Base-by-base conservation (phyloP, 1,140 invertebrate species). In the Drosophila ironensis region DNA sequence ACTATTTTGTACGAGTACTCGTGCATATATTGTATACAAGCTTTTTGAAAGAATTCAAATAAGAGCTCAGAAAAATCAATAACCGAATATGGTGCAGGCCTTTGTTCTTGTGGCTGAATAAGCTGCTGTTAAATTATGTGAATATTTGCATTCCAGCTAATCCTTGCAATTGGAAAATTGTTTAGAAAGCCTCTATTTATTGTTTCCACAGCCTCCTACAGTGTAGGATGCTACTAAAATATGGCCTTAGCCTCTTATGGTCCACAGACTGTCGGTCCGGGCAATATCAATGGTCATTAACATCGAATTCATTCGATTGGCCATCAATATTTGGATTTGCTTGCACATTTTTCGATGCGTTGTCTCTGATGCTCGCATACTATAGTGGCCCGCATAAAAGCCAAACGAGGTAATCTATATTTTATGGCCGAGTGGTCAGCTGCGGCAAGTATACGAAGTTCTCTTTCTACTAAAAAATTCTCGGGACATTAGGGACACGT, bases 301-400 rank as follows among this genome's bases (percentile, higher is more conserved):
- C 42, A 52, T 66, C 16, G 42, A 37, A 51, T 42, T 27, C 20
- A 51, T 66, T 44, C 11, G 19, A 59, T 53, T 30, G 64, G 24
- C 25, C 51, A 81, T 72, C 60, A 72, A 72, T 72, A 53, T 81
- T 68, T 33, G 56, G 59, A 57, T 76, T 54, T 24, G 47, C 24
- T 54, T 45, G 51, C 51, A 73, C 30, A 60, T 57, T 59, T 73
- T 33, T 33, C 11, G 30, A 33, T 59, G 68, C 19, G 22, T 20
- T 67, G 12, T 33, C 19, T 14, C 5, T 28, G 12, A 27, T 28
- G 42, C 24, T 12, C 19, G 53, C 20, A 14, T 28, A 7, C n/a
- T 22, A 11, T 59, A 52, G 33, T 59, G 46, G 6, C 16, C 51
- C 8, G 45, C 38, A 25, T 53, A 52, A 42, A 48, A 41, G n/a